Evolutionary conservation across 2,797 vertebrate species (phyloP), one percentile per base, ranked within the genome.

Genomic region (Manis javanica): DNA sequence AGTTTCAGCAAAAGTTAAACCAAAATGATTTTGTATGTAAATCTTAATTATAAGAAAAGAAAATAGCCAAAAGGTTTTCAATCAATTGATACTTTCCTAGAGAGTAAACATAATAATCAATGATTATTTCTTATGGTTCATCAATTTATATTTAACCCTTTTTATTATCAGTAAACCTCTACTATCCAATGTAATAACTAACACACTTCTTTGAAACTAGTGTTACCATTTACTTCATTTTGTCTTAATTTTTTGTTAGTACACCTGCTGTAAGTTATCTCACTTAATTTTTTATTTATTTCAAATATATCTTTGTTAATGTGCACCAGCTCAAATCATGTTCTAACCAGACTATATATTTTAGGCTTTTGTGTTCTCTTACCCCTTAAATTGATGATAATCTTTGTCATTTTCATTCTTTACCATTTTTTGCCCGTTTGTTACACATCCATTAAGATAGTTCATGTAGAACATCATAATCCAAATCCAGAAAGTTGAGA

Each of bases 321-420:
- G 10, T 90, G 21, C 2, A 61, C 1, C 0, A 66, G 3, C 16
- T 84, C 2, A 79, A 72, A 91, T 75, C 19, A 42, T 46, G 23
- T 63, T 83, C 46, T 85, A 61, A 24, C 12, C 13, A 93, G 37
- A 64, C 29, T 87, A 2, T 71, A 15, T 13, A 61, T 81, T 93
- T 95, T 51, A 94, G 42, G 23, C 1, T 93, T 90, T 61, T 39
- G 42, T 57, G 42, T 71, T 85, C 18, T 82, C 29, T 90, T 51
- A 34, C 29, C 23, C 42, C 82, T 94, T 88, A 92, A 85, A 31
- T n/a, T 49, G 34, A 64, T 87, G n/a, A 34, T 63, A 9, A 15
- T 19, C 29, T 82, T 66, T 78, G 31, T 63, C 24, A 61, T 77
- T 96, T 96, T 90, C 89, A 9, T 79, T 93, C 5, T 88, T 92